These are phyloP conservation scores for Hirtodrosophila cameraria DNA, from an alignment of 2,888 invertebrate genomes.

Conservation along the genomic window DNA sequence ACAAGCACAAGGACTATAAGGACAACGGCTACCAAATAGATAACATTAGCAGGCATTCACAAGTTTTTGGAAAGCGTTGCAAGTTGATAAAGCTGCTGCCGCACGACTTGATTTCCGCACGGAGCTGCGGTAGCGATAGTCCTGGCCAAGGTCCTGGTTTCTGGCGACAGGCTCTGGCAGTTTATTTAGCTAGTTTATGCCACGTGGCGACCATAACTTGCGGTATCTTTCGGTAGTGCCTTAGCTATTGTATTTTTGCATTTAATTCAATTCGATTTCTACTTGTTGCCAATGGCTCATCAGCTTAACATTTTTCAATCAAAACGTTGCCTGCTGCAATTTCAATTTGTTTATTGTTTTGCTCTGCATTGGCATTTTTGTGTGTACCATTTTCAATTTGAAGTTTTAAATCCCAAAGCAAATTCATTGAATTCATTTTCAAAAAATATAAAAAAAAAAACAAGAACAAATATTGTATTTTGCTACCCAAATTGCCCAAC, in stretches of 20 bases:
- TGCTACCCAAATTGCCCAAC: constrained; percentile 26
- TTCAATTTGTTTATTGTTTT: constrained; percentile 50
- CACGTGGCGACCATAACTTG: constrained; percentile 45
- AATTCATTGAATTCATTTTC: constrained; percentile 45
- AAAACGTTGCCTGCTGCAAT: constrained; percentile 31
- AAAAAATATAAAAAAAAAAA: constrained; percentile 6
- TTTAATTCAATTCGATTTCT: constrained; percentile 52
- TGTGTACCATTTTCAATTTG: constrained; percentile 52
- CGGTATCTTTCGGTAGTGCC: constrained; percentile 12
- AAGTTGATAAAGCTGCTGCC: constrained; percentile 50
- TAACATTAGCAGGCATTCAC: constrained; percentile 44
- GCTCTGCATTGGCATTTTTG: constrained; percentile 11
- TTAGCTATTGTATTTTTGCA: constrained; percentile 17
- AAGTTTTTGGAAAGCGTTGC: constrained; percentile 25
- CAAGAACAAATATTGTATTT: constrained; percentile 12
- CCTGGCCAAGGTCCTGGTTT: constrained; percentile 5
- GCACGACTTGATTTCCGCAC: constrained; percentile 27
- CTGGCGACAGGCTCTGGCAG: constrained; percentile 31
- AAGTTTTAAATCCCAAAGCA: constrained; percentile 61
- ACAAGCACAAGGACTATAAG: constrained; percentile 6
- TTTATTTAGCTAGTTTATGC: constrained; percentile 59
- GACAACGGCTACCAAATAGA: constrained; percentile 41
- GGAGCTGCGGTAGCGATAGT: constrained; percentile 3
- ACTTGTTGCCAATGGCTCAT: constrained; percentile 47
- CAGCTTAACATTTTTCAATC: constrained; percentile 51